A percentile compares a stretch with the other conserved stretches of the same genome.
phyloP scores from a whole-genome alignment of 1,140 invertebrate species.

The Bombus pascuorum region DNA sequence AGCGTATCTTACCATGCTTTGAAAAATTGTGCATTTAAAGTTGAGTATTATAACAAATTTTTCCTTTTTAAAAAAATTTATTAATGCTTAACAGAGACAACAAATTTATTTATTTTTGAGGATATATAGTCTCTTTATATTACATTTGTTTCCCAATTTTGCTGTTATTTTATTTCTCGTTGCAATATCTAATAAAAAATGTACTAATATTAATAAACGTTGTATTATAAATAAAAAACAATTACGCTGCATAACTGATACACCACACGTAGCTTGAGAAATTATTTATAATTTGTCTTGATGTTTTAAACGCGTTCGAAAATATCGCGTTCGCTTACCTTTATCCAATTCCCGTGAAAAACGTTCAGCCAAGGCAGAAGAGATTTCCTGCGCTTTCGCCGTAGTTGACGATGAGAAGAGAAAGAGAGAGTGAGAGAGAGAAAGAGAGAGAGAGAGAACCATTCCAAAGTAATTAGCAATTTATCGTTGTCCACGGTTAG shows the following conservation, averaged over 20 bases:
- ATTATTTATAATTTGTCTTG: background rate
- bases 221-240: background rate
- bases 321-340: background rate
- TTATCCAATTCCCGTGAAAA: background rate
- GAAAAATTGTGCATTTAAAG: too few species aligned
- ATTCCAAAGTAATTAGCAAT: constrained; percentile 64
- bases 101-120: too few species aligned
- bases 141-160: too few species aligned
- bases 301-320: background rate
- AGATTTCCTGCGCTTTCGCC: constrained; percentile 14
- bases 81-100: too few species aligned
- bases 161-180: too few species aligned
- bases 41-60: too few species aligned
- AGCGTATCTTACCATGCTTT: too few species aligned
- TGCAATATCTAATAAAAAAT: background rate
- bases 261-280: background rate
- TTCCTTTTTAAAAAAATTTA: too few species aligned
- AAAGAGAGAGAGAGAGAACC: background rate
- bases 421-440: too few species aligned
- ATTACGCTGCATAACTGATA: background rate
- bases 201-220: too few species aligned
- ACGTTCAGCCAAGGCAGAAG: background rate
- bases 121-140: too few species aligned
- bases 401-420: constrained; percentile 17
- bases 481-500: constrained; percentile 53